Conservation (phyloP, 2,113 vertebrate species). For the Phalacrocorax aristotelis region DNA sequence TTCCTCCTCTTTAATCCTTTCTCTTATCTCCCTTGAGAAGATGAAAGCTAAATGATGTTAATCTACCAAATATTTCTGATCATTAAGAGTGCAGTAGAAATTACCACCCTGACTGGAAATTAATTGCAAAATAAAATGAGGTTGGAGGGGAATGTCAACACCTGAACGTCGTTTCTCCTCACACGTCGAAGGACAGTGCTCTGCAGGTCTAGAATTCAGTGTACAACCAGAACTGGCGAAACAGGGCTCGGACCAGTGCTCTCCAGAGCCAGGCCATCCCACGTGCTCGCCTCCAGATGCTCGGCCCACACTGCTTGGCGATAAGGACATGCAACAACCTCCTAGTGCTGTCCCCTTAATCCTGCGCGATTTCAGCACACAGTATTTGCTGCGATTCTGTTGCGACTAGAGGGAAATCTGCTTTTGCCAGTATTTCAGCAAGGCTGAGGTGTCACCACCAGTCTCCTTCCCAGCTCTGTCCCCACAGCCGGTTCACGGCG, state of each 20-base stretch:
- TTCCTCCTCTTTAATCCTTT: conserved; percentile 42
- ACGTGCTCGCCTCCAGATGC: not conserved
- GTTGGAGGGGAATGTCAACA: not conserved
- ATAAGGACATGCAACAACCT: rapidly evolving
- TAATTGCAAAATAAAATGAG: conserved; percentile 63
- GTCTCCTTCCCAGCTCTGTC: not conserved
- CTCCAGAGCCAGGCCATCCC: not conserved
- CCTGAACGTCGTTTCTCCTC: not conserved
- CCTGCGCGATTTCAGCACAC: not conserved
- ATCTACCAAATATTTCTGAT: conserved; percentile 76
- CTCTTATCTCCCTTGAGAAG: conserved; percentile 38
- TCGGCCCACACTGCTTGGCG: not conserved
- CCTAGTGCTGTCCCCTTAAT: not conserved
- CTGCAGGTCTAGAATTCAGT: not conserved
- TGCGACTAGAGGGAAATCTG: not conserved
- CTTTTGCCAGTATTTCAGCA: not conserved
- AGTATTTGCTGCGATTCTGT: too few relatives aligned
- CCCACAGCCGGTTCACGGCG: not conserved
- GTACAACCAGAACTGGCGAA: not conserved
- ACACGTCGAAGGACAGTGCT: not conserved
- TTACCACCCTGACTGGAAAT: conserved; percentile 65
- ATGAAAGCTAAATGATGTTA: conserved; percentile 72
- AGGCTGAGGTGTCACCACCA: not conserved
- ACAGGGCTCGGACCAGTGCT: not conserved
- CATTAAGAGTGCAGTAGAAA: conserved; percentile 62